These are phyloP conservation scores for Tapera naevia DNA, from an alignment of 2,797 vertebrate genomes.

Conservation along the genomic window DNA sequence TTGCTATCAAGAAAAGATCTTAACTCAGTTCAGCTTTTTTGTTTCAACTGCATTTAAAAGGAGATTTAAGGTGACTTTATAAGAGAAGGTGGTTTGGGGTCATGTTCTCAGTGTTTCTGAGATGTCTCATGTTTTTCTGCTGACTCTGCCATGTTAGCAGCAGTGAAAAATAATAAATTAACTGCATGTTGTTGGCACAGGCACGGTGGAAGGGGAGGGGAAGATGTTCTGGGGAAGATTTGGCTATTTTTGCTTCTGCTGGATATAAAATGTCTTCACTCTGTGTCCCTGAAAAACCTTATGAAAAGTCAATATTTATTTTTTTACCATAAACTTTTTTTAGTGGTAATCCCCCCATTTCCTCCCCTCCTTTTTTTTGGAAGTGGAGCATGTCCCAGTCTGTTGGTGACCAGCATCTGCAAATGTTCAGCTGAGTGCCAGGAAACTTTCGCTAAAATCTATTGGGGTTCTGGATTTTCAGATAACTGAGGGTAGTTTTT, in stretches of 20 bases:
- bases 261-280: constrained; percentile 25
- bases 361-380: too few species aligned
- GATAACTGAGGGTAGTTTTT: not conserved
- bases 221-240: constrained; percentile 23
- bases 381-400: not conserved
- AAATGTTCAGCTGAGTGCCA: not conserved
- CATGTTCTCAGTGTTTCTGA: not conserved
- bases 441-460: not conserved
- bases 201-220: not conserved
- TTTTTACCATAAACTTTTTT: not conserved
- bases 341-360: not conserved
- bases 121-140: constrained; percentile 47
- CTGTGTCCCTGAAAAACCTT: constrained; percentile 49
- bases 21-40: not conserved
- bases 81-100: not conserved
- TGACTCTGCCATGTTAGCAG: constrained; percentile 39
- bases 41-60: not conserved
- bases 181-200: constrained; percentile 21
- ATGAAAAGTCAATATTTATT: not conserved
- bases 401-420: not conserved
- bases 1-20: not conserved
- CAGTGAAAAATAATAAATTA: not conserved
- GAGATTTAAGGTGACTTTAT: not conserved
- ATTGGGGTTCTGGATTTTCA: not conserved
- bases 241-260: constrained; percentile 43